Base-by-base conservation (phyloP, 2,113 vertebrate genomes). In the Megaleporinus macrocephalus region DNA sequence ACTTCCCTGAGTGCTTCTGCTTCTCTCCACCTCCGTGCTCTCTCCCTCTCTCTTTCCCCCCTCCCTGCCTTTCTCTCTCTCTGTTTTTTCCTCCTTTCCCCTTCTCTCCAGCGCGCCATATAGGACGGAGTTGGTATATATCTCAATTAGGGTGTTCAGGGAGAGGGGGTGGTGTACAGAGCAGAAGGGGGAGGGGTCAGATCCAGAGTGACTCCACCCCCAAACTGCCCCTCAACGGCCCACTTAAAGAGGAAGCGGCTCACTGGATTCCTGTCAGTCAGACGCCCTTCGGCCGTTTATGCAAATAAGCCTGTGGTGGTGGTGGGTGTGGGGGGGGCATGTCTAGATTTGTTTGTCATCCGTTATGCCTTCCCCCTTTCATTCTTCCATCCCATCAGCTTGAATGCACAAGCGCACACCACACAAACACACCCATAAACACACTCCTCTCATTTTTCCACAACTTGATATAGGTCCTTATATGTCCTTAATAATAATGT, bases 321-420 rank as follows among this genome's bases (percentile, higher is more conserved):
- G 30, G 27, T 51, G 71, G 74, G 73, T 44, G 47, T 72, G 20
- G 72, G 75, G 73, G 70, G 68, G 80, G 69, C 88, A 87, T 87
- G 88, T 89, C 88, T 81, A 82, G 88, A 87, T 89, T 86, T 89
- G 86, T 85, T 87, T 87, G 86, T 87, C 73, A 73, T 86, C 84
- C 78, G 76, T 87, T 86, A 89, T 80, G 83, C 84, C 88, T 78
- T 71, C 86, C 84, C 80, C 53, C 65, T 87, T 85, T 79, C 71
- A 53, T 76, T 77, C 75, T 76, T 83, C 66, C 49, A 81, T 83
- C 44, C 76, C 78, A 55, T 79, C 76, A 71, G 41, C 49, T 68
- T 55, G 47, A 78, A 30, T 29, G 30, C 71, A 29, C 75, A 80
- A 24, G 22, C 70, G 41, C 62, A 16, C 68, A 49, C 53, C 78